Conservation (phyloP, 2,113 vertebrate genomes). For the Ancistrus triradiatus region DNA sequence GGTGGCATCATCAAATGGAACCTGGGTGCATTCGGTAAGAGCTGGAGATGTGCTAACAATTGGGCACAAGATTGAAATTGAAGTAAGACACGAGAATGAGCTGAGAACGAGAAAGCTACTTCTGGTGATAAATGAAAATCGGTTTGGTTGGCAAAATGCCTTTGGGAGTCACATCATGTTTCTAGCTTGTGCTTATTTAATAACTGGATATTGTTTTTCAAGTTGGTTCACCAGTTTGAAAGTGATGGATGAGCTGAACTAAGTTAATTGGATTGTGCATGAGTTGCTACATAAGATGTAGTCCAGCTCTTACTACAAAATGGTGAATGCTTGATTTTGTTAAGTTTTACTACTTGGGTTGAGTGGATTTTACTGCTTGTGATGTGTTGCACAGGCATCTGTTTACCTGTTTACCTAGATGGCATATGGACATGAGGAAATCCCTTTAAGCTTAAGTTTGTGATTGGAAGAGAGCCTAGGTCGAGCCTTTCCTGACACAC, state of each 20-base stretch:
- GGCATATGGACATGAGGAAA: conserved; percentile 54
- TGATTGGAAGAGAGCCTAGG: conserved; percentile 20
- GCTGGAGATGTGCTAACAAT: neutral
- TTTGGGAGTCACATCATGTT: too few species aligned
- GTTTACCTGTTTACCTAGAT: conserved; percentile 11
- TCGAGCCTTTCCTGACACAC: conserved; percentile 32
- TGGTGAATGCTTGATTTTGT: too few species aligned
- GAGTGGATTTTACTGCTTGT: too few species aligned
- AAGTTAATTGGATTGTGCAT: neutral
- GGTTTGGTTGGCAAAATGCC: too few species aligned
- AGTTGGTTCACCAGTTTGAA: neutral
- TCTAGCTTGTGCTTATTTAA: too few species aligned
- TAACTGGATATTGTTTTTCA: too few species aligned
- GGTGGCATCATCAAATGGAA: conserved; percentile 74
- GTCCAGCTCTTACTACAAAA: neutral
- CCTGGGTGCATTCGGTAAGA: conserved; percentile 82
- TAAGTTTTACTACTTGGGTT: too few species aligned
- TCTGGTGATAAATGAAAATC: too few species aligned
- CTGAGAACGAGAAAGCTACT: too few species aligned
- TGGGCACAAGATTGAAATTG: neutral
- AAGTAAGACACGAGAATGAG: too few species aligned
- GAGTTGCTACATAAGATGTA: neutral
- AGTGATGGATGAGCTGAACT: conserved; percentile 7
- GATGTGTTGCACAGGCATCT: neutral
- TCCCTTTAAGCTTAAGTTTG: conserved; percentile 50